Base-by-base conservation (phyloP, 2,888 invertebrate species). In the Hyles lineata region DNA sequence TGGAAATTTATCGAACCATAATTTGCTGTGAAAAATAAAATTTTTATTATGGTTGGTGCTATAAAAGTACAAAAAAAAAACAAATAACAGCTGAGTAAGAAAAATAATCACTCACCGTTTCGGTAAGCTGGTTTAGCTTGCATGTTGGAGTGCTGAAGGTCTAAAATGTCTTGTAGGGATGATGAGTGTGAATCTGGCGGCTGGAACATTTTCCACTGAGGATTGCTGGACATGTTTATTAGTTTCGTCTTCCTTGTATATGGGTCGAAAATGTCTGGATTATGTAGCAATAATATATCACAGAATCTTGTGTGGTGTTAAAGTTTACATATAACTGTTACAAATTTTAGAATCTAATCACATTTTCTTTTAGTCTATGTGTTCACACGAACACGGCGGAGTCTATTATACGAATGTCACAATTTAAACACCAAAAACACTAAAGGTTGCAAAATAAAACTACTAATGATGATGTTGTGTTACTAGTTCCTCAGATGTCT, bases 151-250 rank as follows among this genome's bases (percentile, higher is more conserved):
- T 96, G 95, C 88, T 96, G 96, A 95, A 97, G 95, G 87, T 97
- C 96, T 95, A 97, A 96, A 92, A 96, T 97, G 90, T 97, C 97
- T 90, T 97, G 96, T 95, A 97, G 96, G 89, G 97, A 96, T 92
- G 97, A 97, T 90, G 97, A 96, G 95, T 96, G 96, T 95, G 97
- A 96, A 96, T 96, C 96, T 95, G 97, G 97, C 97, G 98, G 97
- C 96, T 98, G 97, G 97, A 97, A 97, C 94, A 96, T 96, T 96
- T 97, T 97, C 97, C 97, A 97, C 97, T 97, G 97, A 97, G 97
- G 96, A 97, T 97, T 97, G 94, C 95, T 96, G 94, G 97, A 97
- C 97, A 97, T 90, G 84, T 91, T 89, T 87, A 89, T 88, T 83
- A 79, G 82, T 83, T 82, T 84, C 80, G 77, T 86, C 88, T 92